Evolutionary conservation across 1,140 invertebrate species (phyloP).

Genomic region (Plodia interpunctella): DNA sequence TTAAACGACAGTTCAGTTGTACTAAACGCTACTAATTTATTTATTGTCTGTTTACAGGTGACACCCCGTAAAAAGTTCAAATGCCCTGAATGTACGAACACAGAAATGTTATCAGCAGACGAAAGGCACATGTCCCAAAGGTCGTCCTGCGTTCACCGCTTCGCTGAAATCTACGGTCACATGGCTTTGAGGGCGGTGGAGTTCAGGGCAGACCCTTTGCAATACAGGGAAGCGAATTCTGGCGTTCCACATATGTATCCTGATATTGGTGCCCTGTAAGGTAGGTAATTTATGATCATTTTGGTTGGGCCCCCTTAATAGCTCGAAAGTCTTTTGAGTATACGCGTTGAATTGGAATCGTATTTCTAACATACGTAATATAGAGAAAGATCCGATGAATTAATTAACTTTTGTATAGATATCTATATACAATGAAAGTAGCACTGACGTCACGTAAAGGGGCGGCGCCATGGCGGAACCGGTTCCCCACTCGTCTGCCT

Average conservation of each 20-base stretch:
- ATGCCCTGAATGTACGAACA: conserved; percentile 96
- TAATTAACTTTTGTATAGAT: no score
- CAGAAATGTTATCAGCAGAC: conserved; percentile 95
- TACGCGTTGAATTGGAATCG: no score
- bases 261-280: conserved; percentile 92
- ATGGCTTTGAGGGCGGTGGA: conserved; percentile 95
- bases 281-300: no score
- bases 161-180: conserved; percentile 88
- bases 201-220: conserved; percentile 95
- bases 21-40: not conserved
- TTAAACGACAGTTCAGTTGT: no score
- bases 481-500: no score
- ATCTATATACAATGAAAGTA: no score
- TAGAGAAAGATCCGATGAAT: no score
- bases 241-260: conserved; percentile 84
- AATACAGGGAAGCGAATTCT: conserved; percentile 85
- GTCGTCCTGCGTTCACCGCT: conserved; percentile 94
- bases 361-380: no score
- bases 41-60: conserved; percentile 78
- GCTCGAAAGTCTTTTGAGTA: no score
- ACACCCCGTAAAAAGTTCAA: conserved; percentile 98
- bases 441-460: no score
- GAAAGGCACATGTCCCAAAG: conserved; percentile 94
- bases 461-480: no score
- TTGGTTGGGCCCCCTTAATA: not conserved